A percentile compares a stretch with the other conserved stretches of the same genome.
Evolutionary conservation across 2,113 vertebrate genomes (phyloP).

Genomic region (Tympanuchus pallidicinctus): DNA sequence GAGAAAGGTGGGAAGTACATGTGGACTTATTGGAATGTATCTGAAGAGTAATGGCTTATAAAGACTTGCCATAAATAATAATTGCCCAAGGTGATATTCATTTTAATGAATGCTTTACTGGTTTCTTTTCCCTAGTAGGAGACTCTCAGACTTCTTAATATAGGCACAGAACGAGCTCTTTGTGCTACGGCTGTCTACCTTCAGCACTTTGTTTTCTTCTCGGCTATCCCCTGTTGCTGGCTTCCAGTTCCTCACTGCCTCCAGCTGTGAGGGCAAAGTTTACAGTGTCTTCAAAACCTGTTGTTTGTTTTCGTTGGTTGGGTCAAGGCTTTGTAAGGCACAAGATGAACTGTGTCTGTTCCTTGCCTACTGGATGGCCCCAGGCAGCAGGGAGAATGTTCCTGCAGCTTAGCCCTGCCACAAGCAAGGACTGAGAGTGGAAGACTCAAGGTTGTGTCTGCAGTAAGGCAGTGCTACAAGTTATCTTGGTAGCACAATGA

Average conservation of each 20-base stretch:
- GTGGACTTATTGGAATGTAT: not conserved
- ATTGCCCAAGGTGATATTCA: conserved; percentile 39
- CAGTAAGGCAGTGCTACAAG: not conserved
- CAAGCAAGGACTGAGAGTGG: not conserved
- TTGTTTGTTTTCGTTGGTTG: conserved; percentile 47
- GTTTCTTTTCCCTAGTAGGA: conserved; percentile 27
- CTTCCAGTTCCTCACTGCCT: conserved; percentile 9
- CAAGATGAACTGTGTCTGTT: not conserved
- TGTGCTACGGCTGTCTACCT: not conserved
- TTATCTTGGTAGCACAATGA: not conserved
- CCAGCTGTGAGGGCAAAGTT: conserved; percentile 54
- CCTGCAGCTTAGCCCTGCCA: not conserved
- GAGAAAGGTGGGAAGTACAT: not conserved
- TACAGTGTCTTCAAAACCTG: conserved; percentile 37
- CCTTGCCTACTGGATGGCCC: not conserved
- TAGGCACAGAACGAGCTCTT: conserved; percentile 15
- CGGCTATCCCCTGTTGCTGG: not conserved
- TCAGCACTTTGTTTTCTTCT: conserved; percentile 35
- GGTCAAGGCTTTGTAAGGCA: not conserved
- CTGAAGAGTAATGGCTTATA: not conserved
- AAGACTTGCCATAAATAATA: conserved; percentile 49
- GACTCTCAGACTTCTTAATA: conserved; percentile 27
- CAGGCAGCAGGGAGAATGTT: not conserved
- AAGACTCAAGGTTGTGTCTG: not conserved
- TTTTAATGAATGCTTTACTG: conserved; percentile 64